Base-by-base conservation (phyloP, 2,888 invertebrate genomes). In the Drosophila suboccidentalis region DNA sequence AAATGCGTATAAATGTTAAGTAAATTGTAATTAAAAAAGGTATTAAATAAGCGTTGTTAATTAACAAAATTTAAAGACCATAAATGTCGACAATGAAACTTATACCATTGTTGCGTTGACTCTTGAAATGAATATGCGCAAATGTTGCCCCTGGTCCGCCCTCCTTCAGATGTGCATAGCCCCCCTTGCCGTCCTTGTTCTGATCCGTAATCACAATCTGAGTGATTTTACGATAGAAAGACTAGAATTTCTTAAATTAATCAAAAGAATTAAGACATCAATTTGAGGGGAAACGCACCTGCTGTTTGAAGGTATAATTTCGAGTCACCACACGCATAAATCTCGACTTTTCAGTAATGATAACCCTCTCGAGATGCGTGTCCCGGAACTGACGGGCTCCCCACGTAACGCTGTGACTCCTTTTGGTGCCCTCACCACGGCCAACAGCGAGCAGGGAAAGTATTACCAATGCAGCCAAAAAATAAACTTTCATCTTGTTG, bases 71-170 rank as follows among this genome's bases (percentile, higher is more conserved):
- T 80, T 75, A 83, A 72, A 79, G 71, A 39, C 84, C 93, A 80
- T 92, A 94, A 39, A 94, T 71, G 51, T 93, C 91, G 11, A 94
- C 88, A 15, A 92, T 55, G 71, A 93, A 94, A 73, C 93, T 92
- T 78, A 93, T 92, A 6, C 93, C 92, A 34, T 92, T 92, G 36
- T 91, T 89, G 15, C 93, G 89, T 70, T 92, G 91, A 22, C 94
- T 94, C 75, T 93, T 93, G 80, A 94, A 92, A 38, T 90, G 91
- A 0, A 94, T 63, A 1, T 91, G 91, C 2, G 91, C 93, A 32
- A 79, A 85, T 9, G 58, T 85, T 49, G 70, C 59, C 4, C 92
- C 91, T 0, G 93, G 92, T 10, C 94, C 94, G 34, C 94, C 94
- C 0, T 43, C 41, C 1, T 82, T 36, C 0, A 93, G 65, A 6